These are phyloP conservation scores for Chelonus formosanus DNA, from an alignment of 2,888 invertebrate species.

Conservation along the genomic window DNA sequence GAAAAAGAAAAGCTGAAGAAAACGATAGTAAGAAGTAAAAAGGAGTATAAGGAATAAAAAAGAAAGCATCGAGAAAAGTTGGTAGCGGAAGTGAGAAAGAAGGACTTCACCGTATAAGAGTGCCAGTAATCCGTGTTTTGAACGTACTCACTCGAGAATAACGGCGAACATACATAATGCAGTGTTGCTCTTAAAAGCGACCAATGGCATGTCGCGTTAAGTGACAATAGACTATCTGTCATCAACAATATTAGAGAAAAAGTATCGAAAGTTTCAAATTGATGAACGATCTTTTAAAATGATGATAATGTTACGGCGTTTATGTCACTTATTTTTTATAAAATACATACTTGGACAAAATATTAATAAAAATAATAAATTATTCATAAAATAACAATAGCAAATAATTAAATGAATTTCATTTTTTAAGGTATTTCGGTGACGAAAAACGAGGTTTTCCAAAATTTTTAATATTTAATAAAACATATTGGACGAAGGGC, in stretches of 20 bases:
- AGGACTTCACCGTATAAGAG: constrained; percentile 35
- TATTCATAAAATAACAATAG: not conserved
- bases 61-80: constrained; percentile 34
- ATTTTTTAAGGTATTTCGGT: too few species aligned
- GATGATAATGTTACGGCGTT: not conserved
- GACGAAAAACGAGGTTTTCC: too few species aligned
- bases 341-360: too few species aligned
- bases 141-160: constrained; percentile 49
- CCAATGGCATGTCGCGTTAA: constrained; percentile 49
- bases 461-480: too few species aligned
- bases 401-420: too few species aligned
- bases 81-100: constrained; percentile 28
- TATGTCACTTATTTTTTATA: too few species aligned
- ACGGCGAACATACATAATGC: constrained; percentile 55
- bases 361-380: not conserved
- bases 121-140: constrained; percentile 51
- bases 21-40: constrained; percentile 23
- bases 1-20: constrained; percentile 21
- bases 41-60: constrained; percentile 30
- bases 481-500: too few species aligned
- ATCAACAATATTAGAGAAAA: constrained; percentile 14
- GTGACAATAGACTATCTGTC: constrained; percentile 52
- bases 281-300: not conserved
- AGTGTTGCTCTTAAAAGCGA: constrained; percentile 52
- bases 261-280: not conserved